Conservation (phyloP, 2,113 vertebrate species). For the Scatophagus argus region DNA sequence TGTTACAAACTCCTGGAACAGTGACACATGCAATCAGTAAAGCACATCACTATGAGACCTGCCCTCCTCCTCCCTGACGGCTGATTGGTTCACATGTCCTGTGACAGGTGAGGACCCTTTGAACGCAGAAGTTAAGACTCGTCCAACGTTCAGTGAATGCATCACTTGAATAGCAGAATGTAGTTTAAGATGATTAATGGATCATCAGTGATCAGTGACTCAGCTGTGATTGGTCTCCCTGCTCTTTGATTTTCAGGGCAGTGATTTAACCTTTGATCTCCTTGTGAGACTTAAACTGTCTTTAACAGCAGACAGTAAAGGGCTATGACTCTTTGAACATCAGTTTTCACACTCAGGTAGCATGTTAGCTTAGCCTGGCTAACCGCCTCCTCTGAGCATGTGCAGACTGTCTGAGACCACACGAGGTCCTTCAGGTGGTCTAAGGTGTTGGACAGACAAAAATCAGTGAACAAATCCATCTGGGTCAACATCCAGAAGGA, state of each 20-base stretch:
- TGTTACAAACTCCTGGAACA: too few species aligned
- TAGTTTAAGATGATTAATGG: background rate
- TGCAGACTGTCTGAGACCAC: background rate
- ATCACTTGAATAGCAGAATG: background rate
- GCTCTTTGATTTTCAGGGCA: too few species aligned
- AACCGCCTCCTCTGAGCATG: background rate
- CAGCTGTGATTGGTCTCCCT: background rate
- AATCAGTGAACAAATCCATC: too few species aligned
- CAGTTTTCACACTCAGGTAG: background rate
- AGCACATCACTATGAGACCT: background rate
- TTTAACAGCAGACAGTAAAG: background rate
- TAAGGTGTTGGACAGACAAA: too few species aligned
- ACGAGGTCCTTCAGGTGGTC: too few species aligned
- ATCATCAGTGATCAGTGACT: slow-evolving; percentile 16
- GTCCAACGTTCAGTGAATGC: background rate
- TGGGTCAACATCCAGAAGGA: too few species aligned
- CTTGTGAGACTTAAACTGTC: background rate
- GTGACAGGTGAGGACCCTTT: background rate
- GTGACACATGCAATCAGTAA: background rate
- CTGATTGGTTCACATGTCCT: background rate
- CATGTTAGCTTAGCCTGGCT: too few species aligned
- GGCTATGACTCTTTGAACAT: background rate
- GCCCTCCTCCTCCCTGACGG: background rate
- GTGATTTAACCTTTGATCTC: background rate
- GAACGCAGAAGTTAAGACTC: background rate